phyloP scores from a whole-genome alignment of 30 jellyfish, hydroid and myxozoan species.

The Cassiopea andromeda region DNA sequence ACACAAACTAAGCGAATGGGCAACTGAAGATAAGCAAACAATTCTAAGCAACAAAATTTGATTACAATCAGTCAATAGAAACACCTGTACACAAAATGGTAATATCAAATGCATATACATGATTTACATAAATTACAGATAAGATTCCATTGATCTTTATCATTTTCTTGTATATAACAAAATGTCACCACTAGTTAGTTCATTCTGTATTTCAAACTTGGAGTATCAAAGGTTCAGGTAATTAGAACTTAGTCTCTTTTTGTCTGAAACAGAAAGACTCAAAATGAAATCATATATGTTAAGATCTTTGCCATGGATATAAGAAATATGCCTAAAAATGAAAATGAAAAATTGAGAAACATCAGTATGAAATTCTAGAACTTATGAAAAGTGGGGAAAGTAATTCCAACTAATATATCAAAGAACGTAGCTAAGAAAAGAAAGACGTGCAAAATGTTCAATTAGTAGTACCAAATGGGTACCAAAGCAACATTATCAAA shows the following conservation, averaged over 20 bases:
- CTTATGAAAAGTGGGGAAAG: no score
- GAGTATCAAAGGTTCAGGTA: not conserved
- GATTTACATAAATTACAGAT: constrained; percentile 18
- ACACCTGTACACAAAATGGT: constrained; percentile 7
- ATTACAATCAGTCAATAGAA: constrained; percentile 19
- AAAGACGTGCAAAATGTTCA: no score
- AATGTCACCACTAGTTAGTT: not conserved
- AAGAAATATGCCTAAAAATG: not conserved
- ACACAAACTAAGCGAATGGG: not conserved
- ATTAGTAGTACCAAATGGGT: no score
- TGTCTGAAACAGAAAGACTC: constrained; percentile 2
- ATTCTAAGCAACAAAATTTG: constrained; percentile 1
- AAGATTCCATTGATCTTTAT: not conserved
- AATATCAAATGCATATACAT: not conserved
- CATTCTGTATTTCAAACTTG: not conserved
- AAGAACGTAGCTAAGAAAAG: no score
- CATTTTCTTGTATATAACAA: not conserved
- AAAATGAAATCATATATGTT: not conserved
- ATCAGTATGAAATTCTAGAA: no score
- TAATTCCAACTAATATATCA: no score
- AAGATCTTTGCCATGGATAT: not conserved
- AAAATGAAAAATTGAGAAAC: not conserved
- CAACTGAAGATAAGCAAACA: not conserved
- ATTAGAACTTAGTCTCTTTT: constrained; percentile 27
- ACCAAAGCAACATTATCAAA: no score